Percentiles rank a stretch among this genome's conserved stretches.
Evolutionary conservation across 2,888 invertebrate genomes (phyloP).

Genomic region (Eupithecia vulgata): DNA sequence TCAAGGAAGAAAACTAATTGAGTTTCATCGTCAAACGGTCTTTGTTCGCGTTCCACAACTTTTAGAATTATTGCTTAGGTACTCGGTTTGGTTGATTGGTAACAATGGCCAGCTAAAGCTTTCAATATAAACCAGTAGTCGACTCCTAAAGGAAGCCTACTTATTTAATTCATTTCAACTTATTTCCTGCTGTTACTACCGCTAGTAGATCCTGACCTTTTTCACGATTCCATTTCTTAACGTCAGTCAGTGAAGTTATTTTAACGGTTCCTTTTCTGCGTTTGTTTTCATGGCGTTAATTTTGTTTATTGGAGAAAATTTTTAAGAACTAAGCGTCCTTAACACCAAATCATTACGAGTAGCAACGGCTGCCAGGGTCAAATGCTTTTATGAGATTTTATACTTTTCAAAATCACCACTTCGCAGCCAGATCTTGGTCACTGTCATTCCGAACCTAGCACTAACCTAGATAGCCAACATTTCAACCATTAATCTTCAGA

Average conservation of each 20-base stretch:
- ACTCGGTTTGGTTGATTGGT: background rate
- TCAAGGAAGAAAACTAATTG: constrained; percentile 35
- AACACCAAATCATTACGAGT: background rate
- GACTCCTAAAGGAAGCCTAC: background rate
- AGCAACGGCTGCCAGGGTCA: background rate
- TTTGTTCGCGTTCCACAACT: constrained; percentile 15
- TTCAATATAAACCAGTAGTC: constrained; percentile 3
- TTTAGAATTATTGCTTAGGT: constrained; percentile 13
- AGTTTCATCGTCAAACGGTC: constrained; percentile 27
- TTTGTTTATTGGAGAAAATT: background rate
- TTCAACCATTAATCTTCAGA: background rate
- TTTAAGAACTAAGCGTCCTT: background rate
- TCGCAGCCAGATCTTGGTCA: background rate
- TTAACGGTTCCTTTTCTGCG: background rate
- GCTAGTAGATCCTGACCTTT: background rate
- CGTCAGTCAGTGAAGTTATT: background rate
- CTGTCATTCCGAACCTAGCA: background rate
- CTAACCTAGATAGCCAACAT: background rate
- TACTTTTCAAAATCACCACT: background rate
- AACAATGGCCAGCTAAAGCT: background rate
- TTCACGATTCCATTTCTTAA: background rate
- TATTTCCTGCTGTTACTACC: background rate
- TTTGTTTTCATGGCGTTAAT: background rate
- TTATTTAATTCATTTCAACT: background rate
- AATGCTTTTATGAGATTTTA: constrained; percentile 5